Conservation (phyloP, 2,888 invertebrate species). For the Timema podura region DNA sequence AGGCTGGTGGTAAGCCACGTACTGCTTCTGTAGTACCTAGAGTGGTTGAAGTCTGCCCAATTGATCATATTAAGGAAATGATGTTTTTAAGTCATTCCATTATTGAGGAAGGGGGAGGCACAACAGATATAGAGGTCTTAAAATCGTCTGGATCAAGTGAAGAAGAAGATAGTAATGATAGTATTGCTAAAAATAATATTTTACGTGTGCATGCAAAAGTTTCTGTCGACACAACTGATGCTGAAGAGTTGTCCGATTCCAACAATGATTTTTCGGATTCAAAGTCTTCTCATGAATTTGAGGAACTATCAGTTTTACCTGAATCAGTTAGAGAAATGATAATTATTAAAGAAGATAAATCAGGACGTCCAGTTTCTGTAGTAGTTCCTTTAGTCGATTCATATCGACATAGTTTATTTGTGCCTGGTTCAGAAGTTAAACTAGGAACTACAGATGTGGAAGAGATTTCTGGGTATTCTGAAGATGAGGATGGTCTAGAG, state of each 20-base stretch:
- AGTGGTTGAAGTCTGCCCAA: not conserved
- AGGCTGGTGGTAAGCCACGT: conserved; percentile 23
- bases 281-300: conserved; percentile 20
- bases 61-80: too few species aligned
- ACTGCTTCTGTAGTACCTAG: conserved; percentile 13
- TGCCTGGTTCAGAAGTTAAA: conserved; percentile 24
- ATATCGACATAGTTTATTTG: conserved; percentile 28
- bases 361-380: conserved; percentile 46
- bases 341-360: conserved; percentile 44
- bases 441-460: conserved; percentile 43
- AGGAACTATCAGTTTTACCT: too few species aligned
- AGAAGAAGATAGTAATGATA: conserved; percentile 34
- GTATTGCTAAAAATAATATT: not conserved
- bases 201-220: not conserved
- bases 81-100: too few species aligned
- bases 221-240: conserved; percentile 8
- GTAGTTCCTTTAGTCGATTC: conserved; percentile 47
- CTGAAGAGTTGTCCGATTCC: conserved; percentile 34
- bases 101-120: not conserved
- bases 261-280: conserved; percentile 27
- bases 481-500: conserved; percentile 17
- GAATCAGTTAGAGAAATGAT: conserved; percentile 47
- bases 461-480: conserved; percentile 42
- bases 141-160: conserved; percentile 36
- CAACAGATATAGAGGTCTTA: conserved; percentile 39